A percentile compares a stretch with the other conserved stretches of the same genome.
Evolutionary conservation across 2,113 vertebrate genomes (phyloP).

Genomic region (Ictalurus furcatus): DNA sequence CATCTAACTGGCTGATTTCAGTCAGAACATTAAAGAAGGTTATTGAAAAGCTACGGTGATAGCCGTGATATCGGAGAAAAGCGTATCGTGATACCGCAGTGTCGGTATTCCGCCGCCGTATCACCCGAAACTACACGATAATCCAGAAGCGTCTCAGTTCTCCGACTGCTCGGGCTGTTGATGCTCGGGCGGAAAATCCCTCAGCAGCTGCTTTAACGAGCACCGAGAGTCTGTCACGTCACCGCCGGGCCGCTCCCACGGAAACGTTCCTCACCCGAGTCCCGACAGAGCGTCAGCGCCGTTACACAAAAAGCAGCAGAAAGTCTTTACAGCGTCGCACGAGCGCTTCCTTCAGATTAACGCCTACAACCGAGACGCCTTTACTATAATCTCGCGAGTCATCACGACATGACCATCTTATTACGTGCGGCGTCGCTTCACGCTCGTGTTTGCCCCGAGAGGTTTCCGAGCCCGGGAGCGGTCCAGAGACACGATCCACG

Average conservation of each 20-base stretch:
- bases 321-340: background rate
- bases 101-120: background rate
- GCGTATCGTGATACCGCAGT: background rate
- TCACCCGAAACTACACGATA: background rate
- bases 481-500: background rate
- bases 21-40: background rate
- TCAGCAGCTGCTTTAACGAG: constrained; percentile 15
- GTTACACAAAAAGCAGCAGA: background rate
- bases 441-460: too few species aligned
- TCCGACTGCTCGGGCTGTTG: background rate
- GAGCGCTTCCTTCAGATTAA: background rate
- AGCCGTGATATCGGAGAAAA: background rate
- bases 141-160: background rate
- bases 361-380: background rate
- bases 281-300: background rate
- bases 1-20: background rate
- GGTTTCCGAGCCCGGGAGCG: too few species aligned
- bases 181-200: background rate
- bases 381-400: background rate
- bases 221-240: background rate
- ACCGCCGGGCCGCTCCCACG: constrained; percentile 1
- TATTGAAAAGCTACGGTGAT: background rate
- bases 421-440: too few species aligned
- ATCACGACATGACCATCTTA: background rate
- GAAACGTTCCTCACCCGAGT: background rate